phyloP scores from a whole-genome alignment of 2,888 invertebrate species.

The Cecidostiba fungosa region DNA sequence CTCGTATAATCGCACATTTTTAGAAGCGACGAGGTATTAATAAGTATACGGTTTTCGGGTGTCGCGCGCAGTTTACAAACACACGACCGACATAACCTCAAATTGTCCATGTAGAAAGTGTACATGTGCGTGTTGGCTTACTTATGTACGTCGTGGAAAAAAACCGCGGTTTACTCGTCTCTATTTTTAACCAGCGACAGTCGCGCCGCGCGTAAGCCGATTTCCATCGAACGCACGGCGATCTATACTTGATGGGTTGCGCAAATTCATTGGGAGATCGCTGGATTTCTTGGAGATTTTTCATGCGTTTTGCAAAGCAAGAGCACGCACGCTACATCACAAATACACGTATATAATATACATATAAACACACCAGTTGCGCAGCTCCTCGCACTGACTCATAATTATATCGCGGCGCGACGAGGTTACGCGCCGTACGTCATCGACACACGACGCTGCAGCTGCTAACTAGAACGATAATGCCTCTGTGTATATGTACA shows the following conservation, averaged over 20 bases:
- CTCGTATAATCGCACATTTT: too few species aligned
- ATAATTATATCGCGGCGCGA: not conserved
- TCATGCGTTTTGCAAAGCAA: not conserved
- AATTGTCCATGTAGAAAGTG: not conserved
- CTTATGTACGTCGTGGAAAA: not conserved
- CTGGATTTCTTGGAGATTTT: too few species aligned
- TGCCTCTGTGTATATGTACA: not conserved
- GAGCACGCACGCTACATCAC: not conserved
- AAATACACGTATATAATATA: not conserved
- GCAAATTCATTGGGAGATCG: too few species aligned
- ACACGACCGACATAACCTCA: not conserved
- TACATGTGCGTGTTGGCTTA: not conserved
- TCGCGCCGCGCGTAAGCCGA: too few species aligned
- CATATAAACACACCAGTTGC: not conserved
- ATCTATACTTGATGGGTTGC: too few species aligned
- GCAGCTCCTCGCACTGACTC: not conserved
- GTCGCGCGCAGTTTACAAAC: not conserved
- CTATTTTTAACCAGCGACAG: not conserved
- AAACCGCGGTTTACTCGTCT: not conserved
- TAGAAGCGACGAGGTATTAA: too few species aligned
- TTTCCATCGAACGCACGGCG: too few species aligned
- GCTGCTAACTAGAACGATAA: not conserved
- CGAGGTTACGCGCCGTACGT: not conserved
- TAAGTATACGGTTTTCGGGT: too few species aligned
- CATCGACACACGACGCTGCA: constrained; percentile 9